A percentile compares a stretch with the other conserved stretches of the same genome.
Evolutionary conservation across 2,888 invertebrate genomes (phyloP).

Genomic region (Dicycla oo): DNA sequence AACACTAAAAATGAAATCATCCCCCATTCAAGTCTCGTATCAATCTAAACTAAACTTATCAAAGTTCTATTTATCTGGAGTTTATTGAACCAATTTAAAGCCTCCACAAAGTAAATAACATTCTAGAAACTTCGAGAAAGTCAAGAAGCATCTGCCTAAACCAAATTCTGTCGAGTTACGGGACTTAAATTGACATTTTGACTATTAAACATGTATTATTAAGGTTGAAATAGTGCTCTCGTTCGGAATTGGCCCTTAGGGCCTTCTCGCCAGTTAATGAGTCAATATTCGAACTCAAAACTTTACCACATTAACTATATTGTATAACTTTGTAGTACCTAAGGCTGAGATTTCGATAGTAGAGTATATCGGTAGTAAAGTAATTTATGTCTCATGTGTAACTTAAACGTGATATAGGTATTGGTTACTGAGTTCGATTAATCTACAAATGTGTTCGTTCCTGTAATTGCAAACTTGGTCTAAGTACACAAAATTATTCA

Average conservation of each 20-base stretch:
- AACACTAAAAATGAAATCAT: conserved; percentile 12
- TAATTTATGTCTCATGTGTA: conserved; percentile 46
- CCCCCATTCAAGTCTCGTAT: not conserved
- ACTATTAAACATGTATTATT: conserved; percentile 45
- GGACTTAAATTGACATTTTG: conserved; percentile 56
- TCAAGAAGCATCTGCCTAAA: conserved; percentile 44
- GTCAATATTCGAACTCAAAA: conserved; percentile 61
- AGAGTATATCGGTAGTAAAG: conserved; percentile 46
- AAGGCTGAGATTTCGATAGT: conserved; percentile 44
- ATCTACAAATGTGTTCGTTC: not conserved
- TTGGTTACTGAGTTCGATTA: conserved; percentile 5
- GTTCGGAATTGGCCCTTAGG: conserved; percentile 40
- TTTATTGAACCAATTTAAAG: conserved; percentile 33
- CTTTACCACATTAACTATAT: conserved; percentile 61
- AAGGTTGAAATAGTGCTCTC: conserved; percentile 35
- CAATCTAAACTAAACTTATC: conserved; percentile 36
- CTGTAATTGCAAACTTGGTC: not conserved
- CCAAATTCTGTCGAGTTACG: conserved; percentile 39
- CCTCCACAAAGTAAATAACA: conserved; percentile 41
- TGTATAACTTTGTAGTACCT: conserved; percentile 51
- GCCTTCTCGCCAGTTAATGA: conserved; percentile 50
- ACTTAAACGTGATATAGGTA: conserved; percentile 3
- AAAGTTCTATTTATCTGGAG: conserved; percentile 34
- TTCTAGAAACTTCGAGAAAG: conserved; percentile 34
- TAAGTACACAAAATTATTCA: not conserved